Conservation (phyloP, 1,140 invertebrate genomes). For the Drosophila eugracilis region DNA sequence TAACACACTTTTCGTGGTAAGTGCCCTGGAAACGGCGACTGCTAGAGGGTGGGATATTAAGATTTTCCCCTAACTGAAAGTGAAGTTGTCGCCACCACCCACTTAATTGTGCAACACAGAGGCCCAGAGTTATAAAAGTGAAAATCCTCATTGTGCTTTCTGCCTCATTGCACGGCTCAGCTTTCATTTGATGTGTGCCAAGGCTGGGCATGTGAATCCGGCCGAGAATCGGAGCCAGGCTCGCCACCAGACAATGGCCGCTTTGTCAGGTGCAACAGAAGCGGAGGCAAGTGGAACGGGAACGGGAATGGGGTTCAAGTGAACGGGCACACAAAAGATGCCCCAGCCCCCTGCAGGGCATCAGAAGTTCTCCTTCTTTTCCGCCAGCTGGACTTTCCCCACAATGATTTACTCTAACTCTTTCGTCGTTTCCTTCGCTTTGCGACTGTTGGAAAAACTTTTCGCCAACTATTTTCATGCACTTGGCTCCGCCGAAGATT, state of each 20-base stretch:
- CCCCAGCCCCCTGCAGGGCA: slow-evolving; percentile 30
- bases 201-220: slow-evolving; percentile 15
- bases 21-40: slow-evolving; percentile 14
- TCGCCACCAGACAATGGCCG: slow-evolving; percentile 13
- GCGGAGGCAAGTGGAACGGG: neutral
- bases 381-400: slow-evolving; percentile 22
- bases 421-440: slow-evolving; percentile 19
- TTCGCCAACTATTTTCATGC: slow-evolving; percentile 50
- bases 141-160: slow-evolving; percentile 18
- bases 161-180: slow-evolving; percentile 14
- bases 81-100: slow-evolving; percentile 1
- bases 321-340: slow-evolving; percentile 49
- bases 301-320: slow-evolving; percentile 7
- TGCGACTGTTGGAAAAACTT: slow-evolving; percentile 36
- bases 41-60: neutral
- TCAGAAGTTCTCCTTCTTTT: slow-evolving; percentile 13
- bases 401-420: slow-evolving; percentile 44
- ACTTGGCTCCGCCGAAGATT: slow-evolving; percentile 38
- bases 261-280: slow-evolving; percentile 30
- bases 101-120: slow-evolving; percentile 13
- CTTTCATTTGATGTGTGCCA: slow-evolving; percentile 35
- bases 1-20: slow-evolving; percentile 39
- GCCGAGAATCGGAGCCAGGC: slow-evolving; percentile 10
- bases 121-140: slow-evolving; percentile 11
- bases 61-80: slow-evolving; percentile 1